Percentiles rank a stretch among this genome's conserved stretches.
Conservation (phyloP, 2,797 vertebrate species). For the Zonotrichia albicollis region DNA sequence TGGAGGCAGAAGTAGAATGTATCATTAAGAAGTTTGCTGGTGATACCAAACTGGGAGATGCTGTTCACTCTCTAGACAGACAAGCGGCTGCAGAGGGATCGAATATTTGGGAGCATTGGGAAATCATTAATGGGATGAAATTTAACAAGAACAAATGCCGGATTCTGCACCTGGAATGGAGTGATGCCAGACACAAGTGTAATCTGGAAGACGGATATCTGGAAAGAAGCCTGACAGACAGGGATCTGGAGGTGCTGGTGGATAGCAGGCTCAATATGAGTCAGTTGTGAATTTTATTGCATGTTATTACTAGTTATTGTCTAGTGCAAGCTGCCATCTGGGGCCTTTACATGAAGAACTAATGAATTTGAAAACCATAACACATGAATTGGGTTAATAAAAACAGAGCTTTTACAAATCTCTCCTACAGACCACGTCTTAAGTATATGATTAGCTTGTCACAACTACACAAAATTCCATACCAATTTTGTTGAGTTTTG, state of each 20-base stretch:
- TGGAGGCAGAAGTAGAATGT: background rate
- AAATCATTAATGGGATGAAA: background rate
- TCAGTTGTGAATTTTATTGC: background rate
- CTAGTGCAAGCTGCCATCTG: background rate
- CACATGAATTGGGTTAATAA: background rate
- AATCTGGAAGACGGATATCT: fast-evolving
- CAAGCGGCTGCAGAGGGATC: background rate
- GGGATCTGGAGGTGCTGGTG: background rate
- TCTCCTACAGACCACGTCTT: background rate
- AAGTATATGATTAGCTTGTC: background rate
- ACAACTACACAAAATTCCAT: background rate
- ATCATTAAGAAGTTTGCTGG: background rate
- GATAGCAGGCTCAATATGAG: background rate
- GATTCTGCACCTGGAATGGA: background rate
- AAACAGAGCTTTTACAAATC: background rate
- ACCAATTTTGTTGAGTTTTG: background rate
- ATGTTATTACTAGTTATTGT: background rate
- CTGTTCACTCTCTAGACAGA: background rate
- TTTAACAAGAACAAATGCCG: fast-evolving
- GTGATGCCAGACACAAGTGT: background rate
- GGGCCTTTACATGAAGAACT: background rate
- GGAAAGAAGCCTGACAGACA: background rate
- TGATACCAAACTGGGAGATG: background rate
- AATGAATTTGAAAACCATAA: background rate
- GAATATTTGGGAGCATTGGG: background rate